Evolutionary conservation across 2,797 vertebrate genomes (phyloP).

Genomic region (Peromyscus eremicus): DNA sequence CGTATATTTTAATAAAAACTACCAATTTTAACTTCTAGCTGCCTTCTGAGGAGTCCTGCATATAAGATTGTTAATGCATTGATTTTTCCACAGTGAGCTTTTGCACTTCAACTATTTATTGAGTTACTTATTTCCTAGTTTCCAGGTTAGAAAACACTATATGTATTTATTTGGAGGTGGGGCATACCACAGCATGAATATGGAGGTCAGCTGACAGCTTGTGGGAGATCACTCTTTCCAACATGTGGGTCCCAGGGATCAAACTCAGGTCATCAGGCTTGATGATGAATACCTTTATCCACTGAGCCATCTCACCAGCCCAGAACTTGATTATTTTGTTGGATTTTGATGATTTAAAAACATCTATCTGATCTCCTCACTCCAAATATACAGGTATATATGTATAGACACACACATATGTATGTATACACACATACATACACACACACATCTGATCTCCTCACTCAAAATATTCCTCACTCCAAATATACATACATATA

Average conservation of each 20-base stretch:
- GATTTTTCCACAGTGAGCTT: slow-evolving; percentile 44
- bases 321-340: not conserved
- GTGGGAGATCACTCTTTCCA: not conserved
- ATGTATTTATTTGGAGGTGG: not conserved
- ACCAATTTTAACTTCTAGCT: slow-evolving; percentile 16
- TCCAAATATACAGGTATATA: not conserved
- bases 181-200: not conserved
- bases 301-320: not conserved
- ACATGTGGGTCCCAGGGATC: not conserved
- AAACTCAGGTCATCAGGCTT: not conserved
- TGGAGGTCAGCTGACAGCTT: not conserved
- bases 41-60: slow-evolving; percentile 9
- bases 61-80: slow-evolving; percentile 19
- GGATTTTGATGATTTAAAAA: slow-evolving; percentile 56
- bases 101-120: not conserved
- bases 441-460: too few species aligned
- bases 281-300: not conserved
- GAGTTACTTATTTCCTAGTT: slow-evolving; percentile 42
- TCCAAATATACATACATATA: not conserved
- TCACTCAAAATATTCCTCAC: not conserved
- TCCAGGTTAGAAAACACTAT: not conserved
- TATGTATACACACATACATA: not conserved
- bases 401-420: accelerated
- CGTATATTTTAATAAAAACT: not conserved
- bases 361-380: not conserved